Conservation (phyloP, 2,797 vertebrate species). For the Geotrypetes seraphini region DNA sequence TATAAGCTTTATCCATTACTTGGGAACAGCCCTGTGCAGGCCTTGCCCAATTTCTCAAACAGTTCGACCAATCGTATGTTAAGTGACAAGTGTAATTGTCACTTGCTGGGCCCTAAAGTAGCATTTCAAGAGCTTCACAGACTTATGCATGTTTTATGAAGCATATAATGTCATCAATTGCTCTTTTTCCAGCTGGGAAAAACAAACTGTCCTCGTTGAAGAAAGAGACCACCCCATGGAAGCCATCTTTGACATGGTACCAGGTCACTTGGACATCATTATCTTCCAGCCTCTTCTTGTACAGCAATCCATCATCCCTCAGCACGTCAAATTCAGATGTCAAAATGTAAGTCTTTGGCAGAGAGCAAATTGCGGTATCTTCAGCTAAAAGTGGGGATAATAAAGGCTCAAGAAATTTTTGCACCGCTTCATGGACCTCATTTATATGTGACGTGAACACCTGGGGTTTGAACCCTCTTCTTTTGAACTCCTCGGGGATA, state of each 20-base stretch:
- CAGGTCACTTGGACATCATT: slow-evolving; percentile 59
- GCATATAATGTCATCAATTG: slow-evolving; percentile 32
- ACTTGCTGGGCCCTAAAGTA: too few species aligned
- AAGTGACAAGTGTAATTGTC: too few species aligned
- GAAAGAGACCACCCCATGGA: slow-evolving; percentile 60
- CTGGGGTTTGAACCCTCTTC: slow-evolving; percentile 23
- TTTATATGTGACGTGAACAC: slow-evolving; percentile 20
- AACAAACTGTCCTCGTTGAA: slow-evolving; percentile 8
- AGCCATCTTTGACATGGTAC: slow-evolving; percentile 62
- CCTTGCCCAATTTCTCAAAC: too few species aligned
- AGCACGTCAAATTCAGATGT: slow-evolving; percentile 72
- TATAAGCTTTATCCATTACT: too few species aligned
- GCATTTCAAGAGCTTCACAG: too few species aligned
- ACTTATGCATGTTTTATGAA: slow-evolving; percentile 53
- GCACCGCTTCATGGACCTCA: slow-evolving; percentile 27
- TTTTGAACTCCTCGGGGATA: slow-evolving; percentile 57
- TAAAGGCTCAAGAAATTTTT: slow-evolving; percentile 15
- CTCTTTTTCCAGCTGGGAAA: slow-evolving; percentile 43
- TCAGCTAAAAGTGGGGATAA: slow-evolving; percentile 62
- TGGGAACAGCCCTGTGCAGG: too few species aligned
- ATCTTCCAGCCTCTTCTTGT: slow-evolving; percentile 66
- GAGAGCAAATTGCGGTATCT: slow-evolving; percentile 45
- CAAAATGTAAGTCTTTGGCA: slow-evolving; percentile 63
- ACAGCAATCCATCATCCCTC: slow-evolving; percentile 71
- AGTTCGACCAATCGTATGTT: too few species aligned